Evolutionary conservation across 2,113 vertebrate genomes (phyloP).

Genomic region (Labeo rohita): DNA sequence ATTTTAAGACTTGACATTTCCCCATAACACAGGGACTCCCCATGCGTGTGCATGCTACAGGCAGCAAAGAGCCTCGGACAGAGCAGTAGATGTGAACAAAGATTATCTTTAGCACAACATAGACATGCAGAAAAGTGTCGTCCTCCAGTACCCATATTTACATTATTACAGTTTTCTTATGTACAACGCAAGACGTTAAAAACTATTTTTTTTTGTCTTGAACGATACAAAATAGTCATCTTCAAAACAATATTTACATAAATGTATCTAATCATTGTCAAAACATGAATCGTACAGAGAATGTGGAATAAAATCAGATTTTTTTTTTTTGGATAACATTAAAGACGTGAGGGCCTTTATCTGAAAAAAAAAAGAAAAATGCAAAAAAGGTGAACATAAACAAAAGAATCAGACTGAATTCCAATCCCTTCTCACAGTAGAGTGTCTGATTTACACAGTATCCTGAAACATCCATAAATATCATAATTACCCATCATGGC

Average conservation of each 20-base stretch:
- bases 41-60: constrained; percentile 85
- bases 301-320: constrained; percentile 61
- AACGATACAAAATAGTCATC: constrained; percentile 85
- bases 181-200: constrained; percentile 81
- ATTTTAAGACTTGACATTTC: constrained; percentile 81
- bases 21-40: constrained; percentile 79
- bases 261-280: constrained; percentile 78
- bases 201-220: constrained; percentile 78
- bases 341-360: constrained; percentile 65
- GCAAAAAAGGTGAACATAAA: not conserved
- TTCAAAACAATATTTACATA: constrained; percentile 84
- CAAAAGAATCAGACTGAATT: constrained; percentile 59
- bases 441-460: constrained; percentile 62
- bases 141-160: constrained; percentile 78
- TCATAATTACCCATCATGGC: constrained; percentile 9
- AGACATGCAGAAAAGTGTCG: constrained; percentile 80
- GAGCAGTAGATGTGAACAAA: constrained; percentile 77
- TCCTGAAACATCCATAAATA: constrained; percentile 55
- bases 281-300: constrained; percentile 73
- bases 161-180: constrained; percentile 80
- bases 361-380: constrained; percentile 67
- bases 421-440: constrained; percentile 62
- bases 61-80: constrained; percentile 78
- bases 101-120: constrained; percentile 82
- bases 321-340: constrained; percentile 56